Evolutionary conservation across 2,113 vertebrate species (phyloP), one percentile per base, ranked within the genome.

Genomic region (Leptodactylus fuscus): DNA sequence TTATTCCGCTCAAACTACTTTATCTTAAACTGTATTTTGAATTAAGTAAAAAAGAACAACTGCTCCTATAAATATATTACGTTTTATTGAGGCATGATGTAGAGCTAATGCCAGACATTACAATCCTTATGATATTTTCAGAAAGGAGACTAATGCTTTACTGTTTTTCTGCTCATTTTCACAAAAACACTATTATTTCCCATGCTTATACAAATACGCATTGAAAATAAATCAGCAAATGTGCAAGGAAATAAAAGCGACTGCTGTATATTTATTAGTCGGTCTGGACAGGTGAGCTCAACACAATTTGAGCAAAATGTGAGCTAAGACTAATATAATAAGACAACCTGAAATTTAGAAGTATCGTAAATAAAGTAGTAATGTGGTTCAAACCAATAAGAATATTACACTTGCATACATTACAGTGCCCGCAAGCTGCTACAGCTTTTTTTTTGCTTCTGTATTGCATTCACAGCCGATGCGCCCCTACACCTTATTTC

Each of bases 1-100:
- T 88, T 88, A 88, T 90, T 87, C 88, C 85, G 90, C 89, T 62
- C 86, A 88, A 70, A 89, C 78, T 82, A 55, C 58, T 88, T 89
- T 90, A 88, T 85, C 88, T 86, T 87, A 83, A 85, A 90, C 88
- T 90, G 87, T 85, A 83, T 83, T 83, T 83, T 58, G 48, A 10
- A 38, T 51, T 55, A 83, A 2, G 18, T 58, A 71, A 83, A 44
- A 83, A 74, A 74, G 81, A 83, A 83, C 27, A 83, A 74, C 29
- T 24, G 5, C n/a, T 38, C 34, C 22, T 53, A 60, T 73, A 83
- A 81, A 55, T 73, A 10, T 51, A 67, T 83, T 41, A 15, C 32
- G 8, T 74, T 44, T 74, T 70, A 44, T 46, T 24, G 69, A 24
- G 53, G 15, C 49, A 55, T 83, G 81, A 74, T 83, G 34, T 16